These are phyloP conservation scores for Pelosia muscerda DNA, from an alignment of 2,888 invertebrate species.

Conservation along the genomic window DNA sequence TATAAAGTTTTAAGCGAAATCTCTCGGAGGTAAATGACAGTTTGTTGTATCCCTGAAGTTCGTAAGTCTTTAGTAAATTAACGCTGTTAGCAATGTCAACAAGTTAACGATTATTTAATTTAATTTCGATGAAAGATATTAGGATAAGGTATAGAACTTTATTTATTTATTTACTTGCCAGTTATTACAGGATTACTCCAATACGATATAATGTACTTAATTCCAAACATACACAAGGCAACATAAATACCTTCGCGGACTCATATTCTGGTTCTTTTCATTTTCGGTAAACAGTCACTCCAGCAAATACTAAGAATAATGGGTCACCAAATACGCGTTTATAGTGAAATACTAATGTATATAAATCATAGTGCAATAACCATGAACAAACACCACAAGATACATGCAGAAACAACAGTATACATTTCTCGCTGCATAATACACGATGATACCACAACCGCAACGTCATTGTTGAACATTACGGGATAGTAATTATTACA, in stretches of 20 bases:
- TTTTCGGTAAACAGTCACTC: too few relatives aligned
- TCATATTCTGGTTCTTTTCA: too few relatives aligned
- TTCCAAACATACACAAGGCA: too few relatives aligned
- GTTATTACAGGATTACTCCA: too few relatives aligned
- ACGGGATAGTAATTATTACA: slow-evolving; percentile 27
- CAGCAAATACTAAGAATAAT: too few relatives aligned
- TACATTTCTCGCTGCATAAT: slow-evolving; percentile 20
- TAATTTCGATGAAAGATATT: neutral
- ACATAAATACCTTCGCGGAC: too few relatives aligned
- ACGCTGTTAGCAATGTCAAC: neutral
- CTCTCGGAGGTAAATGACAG: slow-evolving; percentile 21
- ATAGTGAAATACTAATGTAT: too few relatives aligned
- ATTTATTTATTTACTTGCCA: too few relatives aligned
- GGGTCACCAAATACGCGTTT: too few relatives aligned
- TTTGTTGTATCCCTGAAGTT: slow-evolving; percentile 18
- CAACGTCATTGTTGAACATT: slow-evolving; percentile 25
- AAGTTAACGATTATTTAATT: neutral
- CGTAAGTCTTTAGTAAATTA: neutral
- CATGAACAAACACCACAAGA: slow-evolving; percentile 3
- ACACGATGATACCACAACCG: slow-evolving; percentile 21
- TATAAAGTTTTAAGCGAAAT: slow-evolving; percentile 34
- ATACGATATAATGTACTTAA: too few relatives aligned
- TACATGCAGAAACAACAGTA: neutral
- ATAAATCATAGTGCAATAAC: neutral
- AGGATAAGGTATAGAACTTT: too few relatives aligned